Evolutionary conservation across 2,888 invertebrate genomes (phyloP).

Genomic region (Drosophila anomelani): DNA sequence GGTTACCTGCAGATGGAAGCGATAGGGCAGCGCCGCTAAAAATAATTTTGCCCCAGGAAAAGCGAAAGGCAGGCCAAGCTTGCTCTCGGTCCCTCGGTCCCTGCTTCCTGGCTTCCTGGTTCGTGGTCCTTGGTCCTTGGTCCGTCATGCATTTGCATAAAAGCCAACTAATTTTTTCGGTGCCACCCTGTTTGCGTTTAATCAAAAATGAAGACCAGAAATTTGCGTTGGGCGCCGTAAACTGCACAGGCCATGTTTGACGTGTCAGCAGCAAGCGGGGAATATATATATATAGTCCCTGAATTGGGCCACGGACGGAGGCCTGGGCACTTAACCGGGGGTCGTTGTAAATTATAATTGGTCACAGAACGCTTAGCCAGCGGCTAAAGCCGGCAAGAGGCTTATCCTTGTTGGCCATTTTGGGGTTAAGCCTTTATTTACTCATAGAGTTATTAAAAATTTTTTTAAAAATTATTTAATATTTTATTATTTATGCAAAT

Average conservation of each 20-base stretch:
- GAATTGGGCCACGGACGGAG: neutral
- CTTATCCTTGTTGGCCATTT: neutral
- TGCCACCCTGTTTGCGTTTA: slow-evolving; percentile 73
- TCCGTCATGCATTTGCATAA: slow-evolving; percentile 76
- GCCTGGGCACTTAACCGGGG: slow-evolving; percentile 4
- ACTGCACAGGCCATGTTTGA: slow-evolving; percentile 33
- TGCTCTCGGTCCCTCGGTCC: neutral
- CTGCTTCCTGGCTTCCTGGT: neutral
- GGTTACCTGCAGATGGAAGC: slow-evolving; percentile 55
- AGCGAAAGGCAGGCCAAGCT: neutral
- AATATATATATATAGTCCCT: slow-evolving; percentile 5
- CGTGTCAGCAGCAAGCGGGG: slow-evolving; percentile 32
- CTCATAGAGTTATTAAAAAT: neutral
- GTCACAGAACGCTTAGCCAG: slow-evolving; percentile 36
- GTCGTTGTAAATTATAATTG: slow-evolving; percentile 42
- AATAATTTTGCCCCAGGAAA: slow-evolving; percentile 12
- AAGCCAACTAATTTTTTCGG: slow-evolving; percentile 74
- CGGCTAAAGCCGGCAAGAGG: slow-evolving; percentile 10
- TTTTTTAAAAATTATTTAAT: too few species aligned
- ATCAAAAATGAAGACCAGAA: slow-evolving; percentile 72
- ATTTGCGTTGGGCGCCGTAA: slow-evolving; percentile 26
- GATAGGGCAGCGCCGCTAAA: slow-evolving; percentile 51
- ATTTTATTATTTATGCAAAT: neutral
- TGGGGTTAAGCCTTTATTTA: slow-evolving; percentile 1
- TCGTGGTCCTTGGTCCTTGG: slow-evolving; percentile 16